Evolutionary conservation across 2,888 invertebrate species (phyloP).

Genomic region (Erynnis tages): DNA sequence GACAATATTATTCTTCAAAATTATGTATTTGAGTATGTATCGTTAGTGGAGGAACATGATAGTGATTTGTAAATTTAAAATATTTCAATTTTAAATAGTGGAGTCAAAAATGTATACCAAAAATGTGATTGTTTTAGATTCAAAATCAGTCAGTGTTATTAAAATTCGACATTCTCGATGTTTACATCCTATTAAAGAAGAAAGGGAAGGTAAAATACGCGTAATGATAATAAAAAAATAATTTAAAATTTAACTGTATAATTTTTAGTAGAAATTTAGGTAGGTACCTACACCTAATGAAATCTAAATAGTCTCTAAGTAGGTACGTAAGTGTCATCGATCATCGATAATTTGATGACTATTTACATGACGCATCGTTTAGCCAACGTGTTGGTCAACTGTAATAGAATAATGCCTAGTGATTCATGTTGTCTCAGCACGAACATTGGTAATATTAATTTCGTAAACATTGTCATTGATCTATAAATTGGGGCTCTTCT

Average conservation of each 20-base stretch:
- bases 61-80: not conserved
- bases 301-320: too few species aligned
- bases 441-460: slow-evolving; percentile 31
- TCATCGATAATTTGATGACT: slow-evolving; percentile 16
- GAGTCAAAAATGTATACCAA: slow-evolving; percentile 52
- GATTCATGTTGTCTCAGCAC: slow-evolving; percentile 58
- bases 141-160: slow-evolving; percentile 60
- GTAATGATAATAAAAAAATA: too few species aligned
- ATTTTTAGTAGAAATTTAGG: too few species aligned
- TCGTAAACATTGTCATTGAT: slow-evolving; percentile 28
- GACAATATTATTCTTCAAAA: slow-evolving; percentile 21
- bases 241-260: too few species aligned
- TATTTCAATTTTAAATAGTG: not conserved
- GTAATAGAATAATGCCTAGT: slow-evolving; percentile 61
- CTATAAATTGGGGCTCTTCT: slow-evolving; percentile 1
- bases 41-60: slow-evolving; percentile 6
- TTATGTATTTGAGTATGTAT: slow-evolving; percentile 21
- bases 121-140: slow-evolving; percentile 58
- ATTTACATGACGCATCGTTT: slow-evolving; percentile 55
- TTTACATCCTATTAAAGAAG: slow-evolving; percentile 65
- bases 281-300: too few species aligned
- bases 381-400: slow-evolving; percentile 61
- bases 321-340: not conserved
- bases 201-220: slow-evolving; percentile 61
- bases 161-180: slow-evolving; percentile 65